Percentiles rank a stretch among this genome's conserved stretches.
These are phyloP conservation scores for Listrodromus nycthemerus DNA, from an alignment of 2,888 invertebrate genomes.

Conservation along the genomic window DNA sequence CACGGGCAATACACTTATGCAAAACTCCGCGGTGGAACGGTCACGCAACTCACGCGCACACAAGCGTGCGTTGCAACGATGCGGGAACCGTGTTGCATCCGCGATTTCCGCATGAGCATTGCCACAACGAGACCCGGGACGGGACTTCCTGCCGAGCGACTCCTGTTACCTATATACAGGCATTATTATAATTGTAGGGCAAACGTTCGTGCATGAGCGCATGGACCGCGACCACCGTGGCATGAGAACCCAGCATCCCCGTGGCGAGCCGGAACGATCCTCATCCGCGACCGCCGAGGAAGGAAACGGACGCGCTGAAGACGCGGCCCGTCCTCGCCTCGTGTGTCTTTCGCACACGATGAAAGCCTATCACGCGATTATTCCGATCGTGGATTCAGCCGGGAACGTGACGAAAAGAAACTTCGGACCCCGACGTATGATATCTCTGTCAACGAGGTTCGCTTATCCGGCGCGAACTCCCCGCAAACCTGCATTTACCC, in stretches of 20 bases:
- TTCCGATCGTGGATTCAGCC: neutral
- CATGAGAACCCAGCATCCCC: slow-evolving; percentile 67
- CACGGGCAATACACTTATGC: slow-evolving; percentile 65
- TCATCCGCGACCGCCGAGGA: neutral
- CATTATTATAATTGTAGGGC: slow-evolving; percentile 69
- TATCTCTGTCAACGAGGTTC: slow-evolving; percentile 66
- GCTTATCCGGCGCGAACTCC: slow-evolving; percentile 41
- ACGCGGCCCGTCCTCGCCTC: neutral
- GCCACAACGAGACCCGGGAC: neutral
- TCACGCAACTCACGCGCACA: slow-evolving; percentile 56
- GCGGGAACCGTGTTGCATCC: slow-evolving; percentile 57
- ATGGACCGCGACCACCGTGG: slow-evolving; percentile 65
- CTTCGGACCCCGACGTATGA: slow-evolving; percentile 48
- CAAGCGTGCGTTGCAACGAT: slow-evolving; percentile 11
- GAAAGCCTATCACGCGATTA: slow-evolving; percentile 2
- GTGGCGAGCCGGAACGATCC: slow-evolving; percentile 31
- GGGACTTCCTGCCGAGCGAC: slow-evolving; percentile 43
- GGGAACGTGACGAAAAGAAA: slow-evolving; percentile 35
- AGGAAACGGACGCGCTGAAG: neutral
- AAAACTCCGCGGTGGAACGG: slow-evolving; percentile 46
- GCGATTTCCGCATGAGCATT: slow-evolving; percentile 36
- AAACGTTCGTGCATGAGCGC: slow-evolving; percentile 34
- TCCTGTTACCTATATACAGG: slow-evolving; percentile 25
- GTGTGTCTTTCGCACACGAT: neutral
- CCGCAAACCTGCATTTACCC: slow-evolving; percentile 19